Evolutionary conservation across 2,797 vertebrate species (phyloP).

Genomic region (Arrhamphus sclerolepis): DNA sequence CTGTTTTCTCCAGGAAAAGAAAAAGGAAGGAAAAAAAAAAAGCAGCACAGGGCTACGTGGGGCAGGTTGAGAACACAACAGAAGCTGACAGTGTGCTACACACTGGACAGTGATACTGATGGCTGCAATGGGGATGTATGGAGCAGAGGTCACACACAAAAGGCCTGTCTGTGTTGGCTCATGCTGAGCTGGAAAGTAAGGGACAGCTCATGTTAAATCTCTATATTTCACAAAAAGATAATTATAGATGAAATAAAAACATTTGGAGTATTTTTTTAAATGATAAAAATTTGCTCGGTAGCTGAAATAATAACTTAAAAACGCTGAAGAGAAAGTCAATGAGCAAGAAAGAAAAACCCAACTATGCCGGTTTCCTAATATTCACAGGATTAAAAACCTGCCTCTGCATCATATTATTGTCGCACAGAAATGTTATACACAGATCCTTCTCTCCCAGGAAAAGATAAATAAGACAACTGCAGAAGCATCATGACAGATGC

Average conservation of each 20-base stretch:
- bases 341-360: too few relatives aligned
- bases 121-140: constrained; percentile 77
- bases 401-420: constrained; percentile 19
- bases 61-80: constrained; percentile 80
- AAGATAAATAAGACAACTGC: constrained; percentile 73
- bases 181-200: constrained; percentile 50
- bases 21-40: constrained; percentile 41
- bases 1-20: constrained; percentile 64
- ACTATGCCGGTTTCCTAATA: not conserved
- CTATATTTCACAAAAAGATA: constrained; percentile 29
- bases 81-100: constrained; percentile 77
- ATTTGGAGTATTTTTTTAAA: too few relatives aligned
- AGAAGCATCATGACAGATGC: constrained; percentile 67
- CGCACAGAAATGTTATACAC: constrained; percentile 20
- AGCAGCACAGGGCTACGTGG: constrained; percentile 61
- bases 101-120: constrained; percentile 77
- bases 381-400: constrained; percentile 17
- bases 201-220: constrained; percentile 54
- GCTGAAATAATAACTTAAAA: not conserved
- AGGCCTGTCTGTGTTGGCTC: constrained; percentile 63
- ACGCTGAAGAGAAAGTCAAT: not conserved
- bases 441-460: constrained; percentile 50
- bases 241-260: too few relatives aligned
- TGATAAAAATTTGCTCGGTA: not conserved
- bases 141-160: constrained; percentile 74